Conservation (phyloP, 2,797 vertebrate genomes). For the Neosilurus mollespiculum region DNA sequence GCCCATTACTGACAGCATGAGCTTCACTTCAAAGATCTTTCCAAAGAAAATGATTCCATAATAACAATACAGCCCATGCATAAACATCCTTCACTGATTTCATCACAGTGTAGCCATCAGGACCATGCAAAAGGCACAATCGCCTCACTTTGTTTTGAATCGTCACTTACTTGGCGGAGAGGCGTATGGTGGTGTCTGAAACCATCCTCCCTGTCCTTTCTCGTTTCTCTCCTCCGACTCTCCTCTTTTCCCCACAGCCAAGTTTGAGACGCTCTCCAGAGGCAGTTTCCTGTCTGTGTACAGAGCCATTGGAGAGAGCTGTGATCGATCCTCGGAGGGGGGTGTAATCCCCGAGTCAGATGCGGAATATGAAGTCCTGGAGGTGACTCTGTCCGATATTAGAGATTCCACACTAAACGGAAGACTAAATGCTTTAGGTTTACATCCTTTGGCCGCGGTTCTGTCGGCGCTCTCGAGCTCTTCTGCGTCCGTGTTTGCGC, state of each 20-base stretch:
- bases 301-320: slow-evolving; percentile 65
- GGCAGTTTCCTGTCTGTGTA: slow-evolving; percentile 56
- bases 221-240: slow-evolving; percentile 68
- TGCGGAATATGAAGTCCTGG: slow-evolving; percentile 57
- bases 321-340: slow-evolving; percentile 61
- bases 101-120: background rate
- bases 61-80: too few species aligned
- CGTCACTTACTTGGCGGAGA: slow-evolving; percentile 77
- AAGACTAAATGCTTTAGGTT: slow-evolving; percentile 68
- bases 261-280: slow-evolving; percentile 51
- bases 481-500: slow-evolving; percentile 59
- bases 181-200: slow-evolving; percentile 64
- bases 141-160: background rate
- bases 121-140: background rate
- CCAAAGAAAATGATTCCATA: background rate
- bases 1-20: background rate
- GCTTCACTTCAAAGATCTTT: background rate
- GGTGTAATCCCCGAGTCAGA: slow-evolving; percentile 56
- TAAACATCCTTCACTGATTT: background rate
- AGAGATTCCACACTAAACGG: slow-evolving; percentile 84
- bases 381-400: slow-evolving; percentile 71
- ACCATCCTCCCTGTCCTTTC: slow-evolving; percentile 69
- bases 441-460: slow-evolving; percentile 66
- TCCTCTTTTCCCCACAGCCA: slow-evolving; percentile 60
- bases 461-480: slow-evolving; percentile 61